Base-by-base conservation (phyloP, 2,888 invertebrate genomes). In the Nomada lathburiana region DNA sequence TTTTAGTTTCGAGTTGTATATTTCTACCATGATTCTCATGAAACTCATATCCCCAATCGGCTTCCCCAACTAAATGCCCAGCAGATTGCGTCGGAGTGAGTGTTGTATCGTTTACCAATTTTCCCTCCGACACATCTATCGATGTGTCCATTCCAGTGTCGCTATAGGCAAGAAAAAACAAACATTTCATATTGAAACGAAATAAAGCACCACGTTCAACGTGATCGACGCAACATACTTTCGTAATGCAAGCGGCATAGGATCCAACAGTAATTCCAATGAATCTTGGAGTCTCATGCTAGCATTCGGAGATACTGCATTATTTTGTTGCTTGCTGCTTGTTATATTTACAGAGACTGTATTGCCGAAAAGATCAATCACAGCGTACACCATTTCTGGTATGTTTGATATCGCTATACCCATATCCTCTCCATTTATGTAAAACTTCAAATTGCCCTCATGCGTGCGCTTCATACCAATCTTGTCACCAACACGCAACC, bases 21-120 rank as follows among this genome's bases (percentile, higher is more conserved):
- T 98, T 98, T 87, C 96, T 95, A 0, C 98, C 98, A 91, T 97
- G 98, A 88, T 97, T 95, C 86, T 97, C 97, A 89, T 97, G 96
- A 91, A 97, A 97, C 63, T 97, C 97, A 88, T 96, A 97, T 1
- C 86, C 89, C 91, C 92, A 93, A 81, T 94, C 92, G 2, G 85
- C 80, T 47, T 94, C 93, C 1, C 90, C 90, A 2, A 84, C 86
- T 11, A 89, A 89, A 7, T 87, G 80, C n/a, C 70, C 72, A 13
- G 85, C 83, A 7, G 90, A 87, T 76, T 92, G 94, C 10, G 93
- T 93, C n/a, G 93, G 94, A 10, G 92, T 93, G 4, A 93, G 86
- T 3, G 86, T 89, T 63, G 89, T 84, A 63, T 93, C 93, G 50
- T 93, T 93, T 13, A 92, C 76, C 16, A 92, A 74, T 83, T 94